Percentiles rank a stretch among this genome's conserved stretches.
phyloP scores from a whole-genome alignment of 2,113 vertebrate species.

The Grammomys surdaster region DNA sequence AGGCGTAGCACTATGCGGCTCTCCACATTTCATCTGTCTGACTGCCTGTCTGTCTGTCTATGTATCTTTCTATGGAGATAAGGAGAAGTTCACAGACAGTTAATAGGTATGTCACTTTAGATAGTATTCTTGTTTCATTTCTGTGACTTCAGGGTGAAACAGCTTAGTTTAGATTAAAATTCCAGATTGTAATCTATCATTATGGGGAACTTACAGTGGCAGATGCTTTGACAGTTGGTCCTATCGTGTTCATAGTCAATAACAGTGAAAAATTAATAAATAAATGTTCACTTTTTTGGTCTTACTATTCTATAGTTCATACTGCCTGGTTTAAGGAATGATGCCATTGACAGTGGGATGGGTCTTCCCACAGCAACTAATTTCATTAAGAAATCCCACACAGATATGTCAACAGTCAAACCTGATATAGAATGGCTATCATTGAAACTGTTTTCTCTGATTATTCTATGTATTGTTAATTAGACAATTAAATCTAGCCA shows the following conservation, averaged over 20 bases:
- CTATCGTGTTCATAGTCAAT: background rate
- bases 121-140: background rate
- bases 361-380: too few species aligned
- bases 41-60: background rate
- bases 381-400: background rate
- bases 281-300: background rate
- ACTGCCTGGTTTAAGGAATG: background rate
- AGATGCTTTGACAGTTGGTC: background rate
- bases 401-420: background rate
- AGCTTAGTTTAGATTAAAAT: background rate
- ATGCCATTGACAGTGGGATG: background rate
- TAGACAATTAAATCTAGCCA: background rate
- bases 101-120: background rate
- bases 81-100: background rate
- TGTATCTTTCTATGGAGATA: background rate
- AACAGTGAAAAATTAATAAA: background rate
- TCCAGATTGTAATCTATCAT: background rate
- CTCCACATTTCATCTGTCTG: background rate
- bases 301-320: background rate
- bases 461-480: background rate
- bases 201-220: background rate
- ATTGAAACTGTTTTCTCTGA: background rate
- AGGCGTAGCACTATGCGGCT: too few species aligned
- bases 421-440: background rate
- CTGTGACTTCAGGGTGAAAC: background rate